Conservation (phyloP, 2,888 invertebrate genomes). For the Aromia moschata region DNA sequence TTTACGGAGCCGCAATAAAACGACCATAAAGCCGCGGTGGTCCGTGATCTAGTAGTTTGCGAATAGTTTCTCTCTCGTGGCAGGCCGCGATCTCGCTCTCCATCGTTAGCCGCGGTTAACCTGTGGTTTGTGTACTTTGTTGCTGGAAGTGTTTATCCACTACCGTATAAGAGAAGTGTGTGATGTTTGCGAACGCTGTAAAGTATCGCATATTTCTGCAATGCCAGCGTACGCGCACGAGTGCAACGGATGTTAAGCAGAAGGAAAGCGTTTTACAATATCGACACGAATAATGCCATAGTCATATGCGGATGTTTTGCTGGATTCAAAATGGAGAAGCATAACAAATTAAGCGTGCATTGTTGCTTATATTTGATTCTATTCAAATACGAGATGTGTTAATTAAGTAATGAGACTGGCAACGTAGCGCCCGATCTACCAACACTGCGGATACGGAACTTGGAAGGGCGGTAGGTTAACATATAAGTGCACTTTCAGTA, state of each 20-base stretch:
- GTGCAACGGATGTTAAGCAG: slow-evolving; percentile 11
- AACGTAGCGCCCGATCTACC: too few species aligned
- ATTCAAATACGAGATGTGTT: too few species aligned
- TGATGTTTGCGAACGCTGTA: slow-evolving; percentile 22
- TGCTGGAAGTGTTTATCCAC: slow-evolving; percentile 29
- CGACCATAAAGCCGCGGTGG: slow-evolving; percentile 40
- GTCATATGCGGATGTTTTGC: background rate
- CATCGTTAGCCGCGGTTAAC: slow-evolving; percentile 28
- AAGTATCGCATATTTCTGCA: slow-evolving; percentile 27
- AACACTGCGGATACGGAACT: too few species aligned
- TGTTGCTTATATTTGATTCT: too few species aligned
- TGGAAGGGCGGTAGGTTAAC: too few species aligned
- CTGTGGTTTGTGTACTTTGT: slow-evolving; percentile 32
- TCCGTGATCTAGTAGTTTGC: slow-evolving; percentile 35
- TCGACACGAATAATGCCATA: background rate
- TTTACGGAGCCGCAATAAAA: slow-evolving; percentile 25
- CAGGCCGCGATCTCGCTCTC: slow-evolving; percentile 23
- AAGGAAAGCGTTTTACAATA: slow-evolving; percentile 11
- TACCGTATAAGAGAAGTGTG: slow-evolving; percentile 24
- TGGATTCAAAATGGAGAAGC: slow-evolving; percentile 7
- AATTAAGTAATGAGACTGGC: too few species aligned
- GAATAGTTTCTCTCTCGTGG: slow-evolving; percentile 27
- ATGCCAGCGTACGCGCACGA: slow-evolving; percentile 16
- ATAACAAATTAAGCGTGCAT: too few species aligned
- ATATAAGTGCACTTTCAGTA: too few species aligned